Conservation (phyloP, 2,888 invertebrate genomes). For the Agrypnus murinus region DNA sequence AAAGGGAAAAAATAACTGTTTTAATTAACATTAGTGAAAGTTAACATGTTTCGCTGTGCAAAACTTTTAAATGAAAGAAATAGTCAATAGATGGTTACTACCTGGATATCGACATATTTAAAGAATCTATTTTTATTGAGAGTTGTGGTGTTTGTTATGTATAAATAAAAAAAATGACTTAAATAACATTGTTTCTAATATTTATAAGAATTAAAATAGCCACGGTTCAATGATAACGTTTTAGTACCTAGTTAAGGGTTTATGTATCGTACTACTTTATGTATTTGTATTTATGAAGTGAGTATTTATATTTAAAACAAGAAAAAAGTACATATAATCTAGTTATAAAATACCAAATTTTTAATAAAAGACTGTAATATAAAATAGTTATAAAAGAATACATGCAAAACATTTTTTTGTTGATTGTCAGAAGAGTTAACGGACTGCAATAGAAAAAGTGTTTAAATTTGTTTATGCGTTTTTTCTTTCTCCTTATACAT, state of each 20-base stretch:
- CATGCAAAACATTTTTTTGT: conserved; percentile 12
- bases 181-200: conserved; percentile 18
- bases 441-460: conserved; percentile 10
- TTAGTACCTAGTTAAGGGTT: neutral
- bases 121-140: conserved; percentile 29
- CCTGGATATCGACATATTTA: conserved; percentile 9
- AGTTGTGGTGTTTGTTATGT: conserved; percentile 7
- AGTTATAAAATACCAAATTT: conserved; percentile 29
- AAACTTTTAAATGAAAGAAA: neutral
- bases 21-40: neutral
- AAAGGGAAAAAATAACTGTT: conserved; percentile 7
- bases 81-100: conserved; percentile 22
- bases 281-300: conserved; percentile 3
- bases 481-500: too few relatives aligned
- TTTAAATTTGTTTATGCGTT: conserved; percentile 5
- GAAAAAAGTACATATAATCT: conserved; percentile 18
- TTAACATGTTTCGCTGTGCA: too few relatives aligned
- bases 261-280: conserved; percentile 1
- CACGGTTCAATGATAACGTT: conserved; percentile 10
- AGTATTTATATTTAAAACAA: conserved; percentile 10
- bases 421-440: conserved; percentile 21
- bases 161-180: conserved; percentile 2
- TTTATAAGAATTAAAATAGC: conserved; percentile 14
- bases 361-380: conserved; percentile 27
- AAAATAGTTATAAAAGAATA: conserved; percentile 14